phyloP scores from a whole-genome alignment of 2,113 vertebrate genomes.

The Arenaria interpres region DNA sequence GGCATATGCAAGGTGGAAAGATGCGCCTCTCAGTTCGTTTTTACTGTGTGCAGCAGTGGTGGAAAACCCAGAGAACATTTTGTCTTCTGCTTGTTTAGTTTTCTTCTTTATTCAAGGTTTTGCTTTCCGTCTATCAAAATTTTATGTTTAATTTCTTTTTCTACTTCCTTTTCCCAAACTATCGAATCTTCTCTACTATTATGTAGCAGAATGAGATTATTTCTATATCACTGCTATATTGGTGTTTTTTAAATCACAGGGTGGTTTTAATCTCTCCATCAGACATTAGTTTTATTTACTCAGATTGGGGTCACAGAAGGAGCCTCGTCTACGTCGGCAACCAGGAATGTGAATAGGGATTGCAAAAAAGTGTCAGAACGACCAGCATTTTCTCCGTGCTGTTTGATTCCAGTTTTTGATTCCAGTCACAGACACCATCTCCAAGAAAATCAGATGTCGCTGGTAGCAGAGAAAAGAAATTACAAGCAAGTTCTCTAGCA shows the following conservation, averaged over 20 bases:
- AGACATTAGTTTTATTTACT: not conserved
- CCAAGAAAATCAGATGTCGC: not conserved
- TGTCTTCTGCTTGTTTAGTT: not conserved
- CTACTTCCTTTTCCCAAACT: not conserved
- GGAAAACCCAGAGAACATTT: not conserved
- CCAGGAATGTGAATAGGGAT: not conserved
- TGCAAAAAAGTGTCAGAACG: not conserved
- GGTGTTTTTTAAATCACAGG: not conserved
- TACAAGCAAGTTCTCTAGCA: not conserved
- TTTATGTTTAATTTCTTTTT: not conserved
- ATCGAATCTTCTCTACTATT: not conserved
- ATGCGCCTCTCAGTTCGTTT: not conserved
- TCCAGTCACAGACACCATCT: not conserved
- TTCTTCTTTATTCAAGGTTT: not conserved
- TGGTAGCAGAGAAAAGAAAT: not conserved
- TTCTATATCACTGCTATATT: not conserved
- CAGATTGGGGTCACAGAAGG: not conserved
- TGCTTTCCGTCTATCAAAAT: not conserved
- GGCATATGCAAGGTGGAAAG: not conserved
- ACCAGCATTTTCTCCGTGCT: not conserved
- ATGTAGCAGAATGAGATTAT: not conserved
- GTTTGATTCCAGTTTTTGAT: not conserved
- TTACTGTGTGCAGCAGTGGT: not conserved
- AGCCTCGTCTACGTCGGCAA: not conserved
- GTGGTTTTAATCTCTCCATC: not conserved